These are phyloP conservation scores for Chaetura pelagica DNA, from an alignment of 2,113 vertebrate genomes.

Conservation along the genomic window DNA sequence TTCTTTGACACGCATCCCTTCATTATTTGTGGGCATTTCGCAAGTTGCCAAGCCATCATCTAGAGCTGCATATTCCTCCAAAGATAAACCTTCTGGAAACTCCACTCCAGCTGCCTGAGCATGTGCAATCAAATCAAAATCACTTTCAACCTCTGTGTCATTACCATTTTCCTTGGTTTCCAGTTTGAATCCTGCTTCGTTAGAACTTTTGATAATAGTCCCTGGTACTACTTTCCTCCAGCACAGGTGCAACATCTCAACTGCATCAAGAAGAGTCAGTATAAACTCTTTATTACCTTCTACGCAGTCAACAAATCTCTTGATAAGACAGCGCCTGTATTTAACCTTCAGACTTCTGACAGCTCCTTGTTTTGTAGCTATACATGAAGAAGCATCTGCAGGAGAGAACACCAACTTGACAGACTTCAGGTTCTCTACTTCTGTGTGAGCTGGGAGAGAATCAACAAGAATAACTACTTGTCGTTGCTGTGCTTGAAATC, in stretches of 20 bases:
- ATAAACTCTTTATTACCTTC: slow-evolving; percentile 72
- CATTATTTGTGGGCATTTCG: background rate
- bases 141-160: background rate
- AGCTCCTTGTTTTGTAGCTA: slow-evolving; percentile 59
- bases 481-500: slow-evolving; percentile 72
- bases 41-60: slow-evolving; percentile 68
- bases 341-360: slow-evolving; percentile 75
- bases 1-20: background rate
- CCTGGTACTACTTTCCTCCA: slow-evolving; percentile 65
- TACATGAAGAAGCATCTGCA: slow-evolving; percentile 43
- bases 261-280: slow-evolving; percentile 68
- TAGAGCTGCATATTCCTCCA: slow-evolving; percentile 69
- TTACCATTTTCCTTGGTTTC: slow-evolving; percentile 31
- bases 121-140: slow-evolving; percentile 50
- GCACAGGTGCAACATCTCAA: slow-evolving; percentile 70
- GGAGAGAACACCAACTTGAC: slow-evolving; percentile 69
- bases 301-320: slow-evolving; percentile 71
- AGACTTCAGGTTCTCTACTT: slow-evolving; percentile 69
- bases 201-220: slow-evolving; percentile 54
- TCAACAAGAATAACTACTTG: slow-evolving; percentile 69
- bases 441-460: slow-evolving; percentile 61
- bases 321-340: slow-evolving; percentile 69
- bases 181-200: slow-evolving; percentile 58
- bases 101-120: slow-evolving; percentile 67
- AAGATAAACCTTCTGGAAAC: slow-evolving; percentile 69